Percentiles rank a stretch among this genome's conserved stretches.
phyloP scores from a whole-genome alignment of 2,797 vertebrate genomes.

The Neopelma chrysocephalum region DNA sequence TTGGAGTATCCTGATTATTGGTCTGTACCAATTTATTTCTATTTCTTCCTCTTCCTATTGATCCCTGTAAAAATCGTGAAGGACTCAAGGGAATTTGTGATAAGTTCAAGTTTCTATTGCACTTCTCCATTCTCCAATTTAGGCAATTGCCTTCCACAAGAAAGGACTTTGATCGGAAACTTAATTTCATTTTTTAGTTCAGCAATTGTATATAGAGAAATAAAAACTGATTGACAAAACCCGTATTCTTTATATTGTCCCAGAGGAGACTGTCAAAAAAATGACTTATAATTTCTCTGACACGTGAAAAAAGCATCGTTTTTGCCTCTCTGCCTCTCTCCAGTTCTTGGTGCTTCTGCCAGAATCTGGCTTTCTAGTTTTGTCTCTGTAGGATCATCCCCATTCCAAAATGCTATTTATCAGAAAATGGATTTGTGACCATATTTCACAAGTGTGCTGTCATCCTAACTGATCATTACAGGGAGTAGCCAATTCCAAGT shows the following conservation, averaged over 20 bases:
- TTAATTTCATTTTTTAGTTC: neutral
- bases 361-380: neutral
- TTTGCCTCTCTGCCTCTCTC: neutral
- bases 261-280: neutral
- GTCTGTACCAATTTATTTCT: neutral
- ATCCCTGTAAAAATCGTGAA: neutral
- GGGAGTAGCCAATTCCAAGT: neutral
- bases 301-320: fast-evolving
- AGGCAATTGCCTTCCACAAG: neutral
- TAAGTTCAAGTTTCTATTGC: neutral
- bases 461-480: neutral
- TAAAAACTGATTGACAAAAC: neutral
- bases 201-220: neutral
- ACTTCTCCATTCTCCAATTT: neutral
- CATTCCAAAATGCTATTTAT: neutral
- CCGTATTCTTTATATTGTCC: neutral
- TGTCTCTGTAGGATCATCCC: neutral
- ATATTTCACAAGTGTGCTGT: neutral
- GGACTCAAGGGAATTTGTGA: neutral
- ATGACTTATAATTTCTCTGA: neutral
- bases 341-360: neutral
- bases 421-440: neutral
- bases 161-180: neutral
- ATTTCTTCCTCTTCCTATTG: neutral
- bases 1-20: neutral